Conservation (phyloP, 2,113 vertebrate genomes). For the Circaetus gallicus region DNA sequence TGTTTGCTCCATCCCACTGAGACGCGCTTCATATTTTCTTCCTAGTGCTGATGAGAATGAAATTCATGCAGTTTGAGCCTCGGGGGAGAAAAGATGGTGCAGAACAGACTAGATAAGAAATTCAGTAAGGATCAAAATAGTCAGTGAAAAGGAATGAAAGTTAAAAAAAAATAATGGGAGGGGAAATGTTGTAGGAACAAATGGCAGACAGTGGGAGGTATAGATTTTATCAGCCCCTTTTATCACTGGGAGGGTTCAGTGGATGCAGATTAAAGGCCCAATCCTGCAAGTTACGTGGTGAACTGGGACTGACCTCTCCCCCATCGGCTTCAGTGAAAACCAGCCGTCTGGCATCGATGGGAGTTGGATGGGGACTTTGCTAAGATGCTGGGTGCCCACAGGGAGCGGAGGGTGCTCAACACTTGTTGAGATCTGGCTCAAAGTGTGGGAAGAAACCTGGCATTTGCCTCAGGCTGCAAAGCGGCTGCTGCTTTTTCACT, state of each 20-base stretch:
- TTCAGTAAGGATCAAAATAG: not conserved
- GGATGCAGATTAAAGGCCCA: not conserved
- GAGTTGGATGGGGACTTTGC: not conserved
- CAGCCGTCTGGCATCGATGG: rapidly evolving
- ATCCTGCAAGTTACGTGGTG: not conserved
- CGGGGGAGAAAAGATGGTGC: not conserved
- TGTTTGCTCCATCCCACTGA: not conserved
- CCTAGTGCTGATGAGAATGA: not conserved
- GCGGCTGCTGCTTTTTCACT: not conserved
- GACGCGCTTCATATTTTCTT: not conserved
- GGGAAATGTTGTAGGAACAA: not conserved
- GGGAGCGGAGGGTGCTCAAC: not conserved
- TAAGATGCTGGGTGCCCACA: not conserved
- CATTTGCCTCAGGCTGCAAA: not conserved
- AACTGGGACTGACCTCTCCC: not conserved
- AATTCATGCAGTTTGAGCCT: not conserved
- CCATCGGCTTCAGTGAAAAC: not conserved
- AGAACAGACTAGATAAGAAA: not conserved
- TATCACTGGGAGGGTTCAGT: not conserved
- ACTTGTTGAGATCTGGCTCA: not conserved
- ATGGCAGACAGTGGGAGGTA: not conserved
- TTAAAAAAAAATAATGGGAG: not conserved
- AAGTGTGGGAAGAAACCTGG: not conserved
- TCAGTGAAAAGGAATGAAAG: not conserved
- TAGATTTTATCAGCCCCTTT: not conserved